Conservation (phyloP, 2,888 invertebrate genomes). For the Polyommatus icarus region DNA sequence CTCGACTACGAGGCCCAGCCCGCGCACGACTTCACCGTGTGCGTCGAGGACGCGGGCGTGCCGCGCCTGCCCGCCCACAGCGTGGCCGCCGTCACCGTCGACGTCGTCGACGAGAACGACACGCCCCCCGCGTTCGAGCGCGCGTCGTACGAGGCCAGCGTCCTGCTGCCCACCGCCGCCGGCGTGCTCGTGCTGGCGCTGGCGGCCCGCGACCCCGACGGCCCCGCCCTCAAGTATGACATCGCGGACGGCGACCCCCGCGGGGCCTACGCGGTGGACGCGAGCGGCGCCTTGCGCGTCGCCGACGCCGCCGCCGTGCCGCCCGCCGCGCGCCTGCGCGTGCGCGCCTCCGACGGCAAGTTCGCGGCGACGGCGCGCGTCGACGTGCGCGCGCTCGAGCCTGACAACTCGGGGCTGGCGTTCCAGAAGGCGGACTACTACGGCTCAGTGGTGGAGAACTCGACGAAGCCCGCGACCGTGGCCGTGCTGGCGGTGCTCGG, state of each 20-base stretch:
- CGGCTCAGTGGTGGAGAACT: conserved; percentile 91
- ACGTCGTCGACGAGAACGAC: conserved; percentile 92
- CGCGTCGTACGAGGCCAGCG: conserved; percentile 85
- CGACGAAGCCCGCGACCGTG: conserved; percentile 89
- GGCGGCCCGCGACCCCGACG: conserved; percentile 89
- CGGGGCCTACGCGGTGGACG: conserved; percentile 86
- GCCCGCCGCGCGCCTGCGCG: conserved; percentile 82
- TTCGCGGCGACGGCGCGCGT: conserved; percentile 85
- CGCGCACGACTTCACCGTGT: conserved; percentile 88
- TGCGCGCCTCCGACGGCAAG: conserved; percentile 92
- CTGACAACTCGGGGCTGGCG: conserved; percentile 83
- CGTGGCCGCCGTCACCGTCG: conserved; percentile 88
- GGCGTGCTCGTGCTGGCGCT: conserved; percentile 87
- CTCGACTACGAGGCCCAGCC: conserved; percentile 89
- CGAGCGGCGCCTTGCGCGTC: conserved; percentile 62
- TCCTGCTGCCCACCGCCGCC: conserved; percentile 90
- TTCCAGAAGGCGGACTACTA: conserved; percentile 91
- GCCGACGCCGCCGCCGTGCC: conserved; percentile 51
- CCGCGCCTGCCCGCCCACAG: conserved; percentile 90
- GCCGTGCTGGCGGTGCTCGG: conserved; percentile 94
- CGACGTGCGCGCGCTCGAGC: conserved; percentile 54
- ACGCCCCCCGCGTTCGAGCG: conserved; percentile 91
- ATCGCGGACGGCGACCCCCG: conserved; percentile 90
- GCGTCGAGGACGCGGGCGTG: conserved; percentile 90
- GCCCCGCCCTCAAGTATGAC: conserved; percentile 83